Conservation (phyloP, 2,797 vertebrate species). For the Enteromius unitaeniatus region DNA sequence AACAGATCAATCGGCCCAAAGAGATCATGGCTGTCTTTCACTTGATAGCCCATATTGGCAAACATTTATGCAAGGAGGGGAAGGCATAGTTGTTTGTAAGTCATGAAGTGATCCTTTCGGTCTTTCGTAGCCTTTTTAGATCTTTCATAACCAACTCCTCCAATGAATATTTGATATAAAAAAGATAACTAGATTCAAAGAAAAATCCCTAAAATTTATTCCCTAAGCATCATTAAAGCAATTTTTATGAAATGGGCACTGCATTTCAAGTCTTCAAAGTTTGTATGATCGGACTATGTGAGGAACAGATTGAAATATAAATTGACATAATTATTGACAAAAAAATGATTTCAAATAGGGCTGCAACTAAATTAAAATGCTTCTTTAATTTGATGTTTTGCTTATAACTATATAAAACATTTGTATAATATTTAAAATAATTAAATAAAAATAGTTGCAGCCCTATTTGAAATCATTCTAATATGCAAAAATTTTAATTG, state of each 20-base stretch:
- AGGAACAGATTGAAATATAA: neutral
- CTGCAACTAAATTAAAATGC: too few relatives aligned
- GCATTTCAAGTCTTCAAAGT: neutral
- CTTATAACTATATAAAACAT: too few relatives aligned
- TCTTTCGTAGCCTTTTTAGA: neutral
- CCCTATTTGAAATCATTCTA: too few relatives aligned
- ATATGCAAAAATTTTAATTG: too few relatives aligned
- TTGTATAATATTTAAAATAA: too few relatives aligned
- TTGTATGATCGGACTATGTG: neutral
- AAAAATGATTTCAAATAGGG: too few relatives aligned
- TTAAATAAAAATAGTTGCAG: too few relatives aligned
- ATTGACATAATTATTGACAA: too few relatives aligned
- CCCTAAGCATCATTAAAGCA: neutral
- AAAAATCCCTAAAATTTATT: too few relatives aligned
- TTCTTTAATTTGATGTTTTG: too few relatives aligned
- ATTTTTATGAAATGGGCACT: neutral
- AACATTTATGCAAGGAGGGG: constrained; percentile 8
- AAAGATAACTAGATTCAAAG: neutral
- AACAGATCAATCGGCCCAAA: constrained; percentile 45
- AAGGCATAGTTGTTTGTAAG: constrained; percentile 6
- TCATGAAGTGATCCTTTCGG: neutral
- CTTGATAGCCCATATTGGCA: constrained; percentile 34
- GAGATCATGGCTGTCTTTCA: constrained; percentile 16
- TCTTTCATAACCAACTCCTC: neutral
- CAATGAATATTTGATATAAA: neutral